Percentiles rank a stretch among this genome's conserved stretches.
Conservation (phyloP, 2,113 vertebrate genomes). For the Nibea albiflora region DNA sequence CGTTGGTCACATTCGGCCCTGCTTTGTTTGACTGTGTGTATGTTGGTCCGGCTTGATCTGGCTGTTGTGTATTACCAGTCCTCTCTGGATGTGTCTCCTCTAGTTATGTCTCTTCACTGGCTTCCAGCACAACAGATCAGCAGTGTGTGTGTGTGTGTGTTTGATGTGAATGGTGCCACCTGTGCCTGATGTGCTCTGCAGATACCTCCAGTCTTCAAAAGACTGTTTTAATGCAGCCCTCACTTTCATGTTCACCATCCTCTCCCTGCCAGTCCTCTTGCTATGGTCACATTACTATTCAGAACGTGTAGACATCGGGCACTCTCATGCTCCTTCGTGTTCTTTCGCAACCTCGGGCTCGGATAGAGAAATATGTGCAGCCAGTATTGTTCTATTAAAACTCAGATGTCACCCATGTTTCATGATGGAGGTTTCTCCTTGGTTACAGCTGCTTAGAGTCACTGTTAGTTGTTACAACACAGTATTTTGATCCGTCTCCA, state of each 20-base stretch:
- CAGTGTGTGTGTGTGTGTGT: background rate
- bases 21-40: conserved; percentile 21
- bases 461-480: too few species aligned
- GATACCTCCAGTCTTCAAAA: conserved; percentile 30
- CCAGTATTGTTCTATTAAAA: background rate
- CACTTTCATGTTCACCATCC: conserved; percentile 5
- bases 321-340: background rate
- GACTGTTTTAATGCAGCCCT: conserved; percentile 4
- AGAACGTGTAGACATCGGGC: background rate
- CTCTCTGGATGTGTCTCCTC: conserved; percentile 64
- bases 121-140: conserved; percentile 36
- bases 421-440: background rate
- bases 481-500: too few species aligned
- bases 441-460: background rate
- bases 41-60: conserved; percentile 37
- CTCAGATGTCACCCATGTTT: background rate
- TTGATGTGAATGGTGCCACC: conserved; percentile 21
- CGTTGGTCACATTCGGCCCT: conserved; percentile 44
- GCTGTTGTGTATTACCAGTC: conserved; percentile 43
- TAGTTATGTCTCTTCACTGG: conserved; percentile 59
- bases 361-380: background rate
- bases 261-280: background rate
- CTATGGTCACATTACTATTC: background rate
- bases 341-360: background rate
- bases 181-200: background rate